Evolutionary conservation across 1,140 invertebrate species (phyloP).

Genomic region (Amphibalanus amphitrite): DNA sequence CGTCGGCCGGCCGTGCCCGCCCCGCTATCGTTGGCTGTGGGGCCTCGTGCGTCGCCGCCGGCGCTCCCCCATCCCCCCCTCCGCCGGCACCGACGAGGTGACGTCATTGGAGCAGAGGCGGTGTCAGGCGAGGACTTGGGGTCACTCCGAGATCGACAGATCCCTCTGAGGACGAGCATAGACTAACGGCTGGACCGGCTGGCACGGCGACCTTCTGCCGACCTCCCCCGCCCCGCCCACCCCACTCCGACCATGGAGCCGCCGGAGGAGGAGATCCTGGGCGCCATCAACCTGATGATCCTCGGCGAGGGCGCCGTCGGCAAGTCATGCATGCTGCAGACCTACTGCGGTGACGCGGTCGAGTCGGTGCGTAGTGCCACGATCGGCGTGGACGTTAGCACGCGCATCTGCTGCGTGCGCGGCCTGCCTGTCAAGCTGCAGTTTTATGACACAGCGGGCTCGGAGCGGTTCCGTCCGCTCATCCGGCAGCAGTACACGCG

Average conservation of each 20-base stretch:
- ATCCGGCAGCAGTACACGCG: neutral
- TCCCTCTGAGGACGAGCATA: no score
- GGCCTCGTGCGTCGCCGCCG: no score
- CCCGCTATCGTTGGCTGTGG: no score
- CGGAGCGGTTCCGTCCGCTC: neutral
- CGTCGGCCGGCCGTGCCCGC: no score
- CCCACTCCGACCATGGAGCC: neutral
- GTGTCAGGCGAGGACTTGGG: no score
- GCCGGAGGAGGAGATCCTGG: neutral
- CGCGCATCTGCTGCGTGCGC: neutral
- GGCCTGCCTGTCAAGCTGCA: slow-evolving; percentile 2
- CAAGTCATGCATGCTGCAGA: slow-evolving; percentile 3
- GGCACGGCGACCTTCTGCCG: neutral
- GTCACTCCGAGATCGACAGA: no score
- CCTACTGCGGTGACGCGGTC: neutral
- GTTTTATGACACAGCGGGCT: neutral
- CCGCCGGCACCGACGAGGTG: no score
- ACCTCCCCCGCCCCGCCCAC: neutral
- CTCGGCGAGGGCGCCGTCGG: slow-evolving; percentile 4
- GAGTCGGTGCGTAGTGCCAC: neutral
- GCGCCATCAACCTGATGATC: neutral
- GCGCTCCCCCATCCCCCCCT: no score
- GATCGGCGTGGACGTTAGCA: slow-evolving; percentile 2
- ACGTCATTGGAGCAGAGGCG: no score
- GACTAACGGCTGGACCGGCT: no score